phyloP scores from a whole-genome alignment of 2,113 vertebrate species.

The Catharus minimus region DNA sequence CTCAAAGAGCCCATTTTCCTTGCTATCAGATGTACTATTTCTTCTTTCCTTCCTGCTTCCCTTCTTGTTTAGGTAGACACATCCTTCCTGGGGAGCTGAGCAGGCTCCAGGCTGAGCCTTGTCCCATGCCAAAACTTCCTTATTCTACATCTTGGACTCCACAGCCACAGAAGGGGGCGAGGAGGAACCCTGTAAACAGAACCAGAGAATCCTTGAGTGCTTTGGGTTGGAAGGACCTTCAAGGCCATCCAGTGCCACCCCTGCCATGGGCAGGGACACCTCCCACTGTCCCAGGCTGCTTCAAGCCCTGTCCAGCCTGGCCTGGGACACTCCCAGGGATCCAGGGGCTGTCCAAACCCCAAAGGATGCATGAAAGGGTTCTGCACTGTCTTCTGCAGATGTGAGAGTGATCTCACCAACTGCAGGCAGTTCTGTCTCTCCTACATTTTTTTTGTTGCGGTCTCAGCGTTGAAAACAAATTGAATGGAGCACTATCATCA shows the following conservation, averaged over 20 bases:
- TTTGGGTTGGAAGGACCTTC: not conserved
- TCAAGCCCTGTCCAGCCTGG: not conserved
- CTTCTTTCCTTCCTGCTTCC: constrained; percentile 54
- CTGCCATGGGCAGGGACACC: not conserved
- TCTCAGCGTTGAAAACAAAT: not conserved
- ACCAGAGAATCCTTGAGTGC: not conserved
- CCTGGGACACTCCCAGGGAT: not conserved
- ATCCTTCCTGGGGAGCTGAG: constrained; percentile 50
- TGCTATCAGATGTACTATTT: constrained; percentile 17
- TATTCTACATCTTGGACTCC: not conserved
- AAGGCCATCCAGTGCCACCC: not conserved
- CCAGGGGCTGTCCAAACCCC: not conserved
- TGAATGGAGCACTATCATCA: not conserved
- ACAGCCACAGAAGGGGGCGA: not conserved
- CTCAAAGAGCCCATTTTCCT: not conserved
- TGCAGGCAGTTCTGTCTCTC: not conserved
- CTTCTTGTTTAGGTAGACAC: constrained; percentile 51
- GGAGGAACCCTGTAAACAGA: not conserved
- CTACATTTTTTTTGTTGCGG: not conserved
- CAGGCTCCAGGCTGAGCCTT: constrained; percentile 11
- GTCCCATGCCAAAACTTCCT: not conserved
- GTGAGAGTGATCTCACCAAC: not conserved
- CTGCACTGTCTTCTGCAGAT: not conserved
- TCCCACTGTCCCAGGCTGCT: not conserved
- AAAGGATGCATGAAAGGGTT: not conserved